Evolutionary conservation across 2,888 invertebrate species (phyloP), one percentile per base, ranked within the genome.

Genomic region (Cerastoderma edule): DNA sequence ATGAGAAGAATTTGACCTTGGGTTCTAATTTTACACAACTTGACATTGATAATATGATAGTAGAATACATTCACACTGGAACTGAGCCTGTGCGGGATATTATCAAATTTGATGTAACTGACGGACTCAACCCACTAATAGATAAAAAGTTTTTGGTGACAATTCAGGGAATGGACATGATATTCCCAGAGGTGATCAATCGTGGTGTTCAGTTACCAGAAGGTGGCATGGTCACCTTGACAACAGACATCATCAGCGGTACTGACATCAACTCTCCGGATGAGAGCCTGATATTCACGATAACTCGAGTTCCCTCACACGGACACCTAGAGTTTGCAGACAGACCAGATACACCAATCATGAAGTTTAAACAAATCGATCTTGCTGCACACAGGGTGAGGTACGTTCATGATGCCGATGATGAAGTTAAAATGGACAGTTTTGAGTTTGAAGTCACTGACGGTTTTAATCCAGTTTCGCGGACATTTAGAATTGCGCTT

Each of bases 361-460:
- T 89, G 0, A 83, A 86, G 8, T 93, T 93, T 83, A 90, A 91
- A 0, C 92, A 92, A 70, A 78, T 92, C 10, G 91, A 93, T 64
- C 79, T 93, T 35, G 92, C 91, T 3, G 92, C 91, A 1, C 91
- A 89, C 73, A 91, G 91, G 75, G 90, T 93, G 22, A 83, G 88
- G n/a, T 93, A 93, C 79, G 88, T 91, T 2, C 92, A 93, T 83
- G 86, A 86, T 60, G 84, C 88, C 16, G 85, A 87, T 16, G 90
- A 90, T 82, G 92, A 92, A 81, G 87, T 89, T 53, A 91, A 91
- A 74, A 89, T 91, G 86, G 93, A 93, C 80, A 89, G 89, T 66
- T 93, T 93, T 83, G 92, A 92, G 76, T 92, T 93, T 81, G 92
- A 92, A 81, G 92, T 93, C 8, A 91, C 91, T 2, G 92, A 92